Evolutionary conservation across 2,797 vertebrate genomes (phyloP), one percentile per base, ranked within the genome.

Genomic region (Molothrus ater): DNA sequence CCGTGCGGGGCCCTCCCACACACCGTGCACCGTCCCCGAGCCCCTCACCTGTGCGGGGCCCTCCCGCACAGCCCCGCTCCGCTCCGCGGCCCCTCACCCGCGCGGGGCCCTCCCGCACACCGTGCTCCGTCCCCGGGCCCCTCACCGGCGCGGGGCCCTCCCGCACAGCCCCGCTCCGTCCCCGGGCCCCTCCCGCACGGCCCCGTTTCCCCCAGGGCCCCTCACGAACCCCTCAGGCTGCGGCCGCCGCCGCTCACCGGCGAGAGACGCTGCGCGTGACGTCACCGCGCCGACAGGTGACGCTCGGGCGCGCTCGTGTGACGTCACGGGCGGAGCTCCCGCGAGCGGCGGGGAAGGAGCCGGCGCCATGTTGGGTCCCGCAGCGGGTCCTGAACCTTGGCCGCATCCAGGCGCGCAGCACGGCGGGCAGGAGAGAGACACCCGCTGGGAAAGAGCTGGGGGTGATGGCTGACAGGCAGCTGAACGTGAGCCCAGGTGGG

Each of bases 301-400:
- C 20, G 20, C 12, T 21, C 11, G 10, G 21, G 43, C 60, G 61
- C 51, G 13, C 51, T 25, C 11, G 13, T 3, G 17, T 84, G 51
- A 43, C 36, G 74, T 28, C 66, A 64, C 13, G 0, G 7, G 1
- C 20, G 5, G 9, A 10, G 24, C 5, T 13, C 8, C 17, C 50
- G 42, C 16, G 16, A 9, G 5, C 24, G 19, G 51, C 8, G 7
- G 17, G 59, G 11, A 31, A 8, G 53, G 25, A 25, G 25, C 0
- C 2, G 64, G 2, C 73, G 73, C 83, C 83, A 69, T 78, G 24
- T 63, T 66, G 70, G 43, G 17, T 3, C 25, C 17, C 2, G 22
- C 12, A 6, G 48, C 1, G 40, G 12, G 9, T 9, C 0, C 14
- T 5, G 59, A 6, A 0, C 6, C 9, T 3, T 3, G 16, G 32